Evolutionary conservation across 2,797 vertebrate genomes (phyloP), one percentile per base, ranked within the genome.

Genomic region (Diplodus puntazzo): DNA sequence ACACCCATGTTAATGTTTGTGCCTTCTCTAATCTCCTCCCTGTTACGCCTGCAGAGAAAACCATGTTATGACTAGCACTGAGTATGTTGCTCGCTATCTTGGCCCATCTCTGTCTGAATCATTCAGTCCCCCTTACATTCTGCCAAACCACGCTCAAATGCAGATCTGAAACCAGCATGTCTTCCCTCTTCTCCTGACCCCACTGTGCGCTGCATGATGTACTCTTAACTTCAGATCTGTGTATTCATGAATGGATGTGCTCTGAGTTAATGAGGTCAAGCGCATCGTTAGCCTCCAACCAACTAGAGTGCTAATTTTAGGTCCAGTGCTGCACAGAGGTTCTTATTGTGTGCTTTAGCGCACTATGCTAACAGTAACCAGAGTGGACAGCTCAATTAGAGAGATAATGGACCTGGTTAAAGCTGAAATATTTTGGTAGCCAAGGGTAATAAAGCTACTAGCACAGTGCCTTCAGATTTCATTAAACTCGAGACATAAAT

Each of bases 261-360:
- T 46, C 61, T 68, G 80, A 92, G 86, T 85, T 90, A 93, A 94
- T 89, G 88, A 92, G 93, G 88, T 86, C 91, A 91, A 90, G 79
- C 81, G 72, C 79, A 69, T 73, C 27, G 49, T 87, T 90, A 88
- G 82, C 86, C 77, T 82, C 30, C 54, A 86, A 81, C 84, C 77
- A 73, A 73, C 72, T 54, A 23, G 17, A 30, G 82, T 5, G 68
- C 86, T 92, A 89, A 89, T 90, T 90, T 90, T 87, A 91, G 84
- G 69, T 80, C 67, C 45, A 23, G 43, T 68, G 79, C 77, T 11
- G 8, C 68, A 39, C 45, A 53, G 80, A 76, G 49, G 62, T 66
- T 84, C 53, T 85, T 71, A 43, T n/a, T 50, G 84, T 68, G 71
- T 43, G 52, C 67, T 52, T 80, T 70, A 64, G 76, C 63, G 16